phyloP scores from a whole-genome alignment of 2,888 invertebrate species.

The Cheilosia scutellata region DNA sequence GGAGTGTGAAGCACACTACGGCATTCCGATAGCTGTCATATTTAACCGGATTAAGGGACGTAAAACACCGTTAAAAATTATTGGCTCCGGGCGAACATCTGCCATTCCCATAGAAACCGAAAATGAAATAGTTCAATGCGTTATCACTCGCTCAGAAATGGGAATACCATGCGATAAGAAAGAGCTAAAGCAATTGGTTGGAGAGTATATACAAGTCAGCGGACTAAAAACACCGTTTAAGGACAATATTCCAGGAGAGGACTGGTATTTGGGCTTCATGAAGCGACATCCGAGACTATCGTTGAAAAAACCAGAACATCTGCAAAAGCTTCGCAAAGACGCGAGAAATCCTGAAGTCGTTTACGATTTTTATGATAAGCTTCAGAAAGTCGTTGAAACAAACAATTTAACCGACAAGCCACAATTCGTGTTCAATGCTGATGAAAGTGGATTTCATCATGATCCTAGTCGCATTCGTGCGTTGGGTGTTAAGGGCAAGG shows the following conservation, averaged over 20 bases:
- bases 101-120: conserved; percentile 1
- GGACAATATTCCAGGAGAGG: too few species aligned
- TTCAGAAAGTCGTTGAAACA: too few species aligned
- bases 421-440: conserved; percentile 4
- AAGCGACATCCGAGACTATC: too few species aligned
- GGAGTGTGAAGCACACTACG: neutral
- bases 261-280: too few species aligned
- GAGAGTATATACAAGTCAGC: neutral
- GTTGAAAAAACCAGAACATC: too few species aligned
- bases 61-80: neutral
- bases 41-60: neutral
- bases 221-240: neutral
- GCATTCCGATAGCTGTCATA: neutral
- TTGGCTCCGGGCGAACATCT: neutral
- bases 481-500: conserved; percentile 27
- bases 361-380: too few species aligned
- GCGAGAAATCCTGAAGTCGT: too few species aligned
- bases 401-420: neutral
- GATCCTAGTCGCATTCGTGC: conserved; percentile 41
- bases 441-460: conserved; percentile 42
- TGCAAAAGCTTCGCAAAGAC: too few species aligned
- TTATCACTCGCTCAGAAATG: conserved; percentile 8
- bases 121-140: conserved; percentile 4
- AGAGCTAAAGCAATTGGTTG: conserved; percentile 2
- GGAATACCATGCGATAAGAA: conserved; percentile 13